phyloP scores from a whole-genome alignment of 2,797 vertebrate genomes.

The Acipenser transmontanus region DNA sequence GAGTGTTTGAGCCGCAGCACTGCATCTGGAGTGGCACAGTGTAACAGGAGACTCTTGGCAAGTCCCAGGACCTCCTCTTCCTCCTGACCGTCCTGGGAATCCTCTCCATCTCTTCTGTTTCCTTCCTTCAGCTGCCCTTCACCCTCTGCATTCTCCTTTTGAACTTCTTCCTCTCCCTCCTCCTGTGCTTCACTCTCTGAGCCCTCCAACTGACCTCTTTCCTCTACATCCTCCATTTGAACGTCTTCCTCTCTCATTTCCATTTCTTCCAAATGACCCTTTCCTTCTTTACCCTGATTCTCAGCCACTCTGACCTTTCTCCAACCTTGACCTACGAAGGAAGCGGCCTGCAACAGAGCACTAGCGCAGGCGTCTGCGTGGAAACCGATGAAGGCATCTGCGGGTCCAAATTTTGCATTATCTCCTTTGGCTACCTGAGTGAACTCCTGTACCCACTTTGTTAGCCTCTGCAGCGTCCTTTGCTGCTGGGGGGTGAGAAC shows the following conservation, averaged over 20 bases:
- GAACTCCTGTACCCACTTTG: slow-evolving; percentile 49
- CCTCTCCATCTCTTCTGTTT: background rate
- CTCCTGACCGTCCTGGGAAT: slow-evolving; percentile 1
- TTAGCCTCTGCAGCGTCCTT: slow-evolving; percentile 46
- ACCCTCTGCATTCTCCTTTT: background rate
- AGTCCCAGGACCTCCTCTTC: slow-evolving; percentile 38
- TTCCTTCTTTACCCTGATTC: background rate
- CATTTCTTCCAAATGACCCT: slow-evolving; percentile 1
- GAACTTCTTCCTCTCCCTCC: slow-evolving; percentile 17
- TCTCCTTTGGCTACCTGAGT: background rate
- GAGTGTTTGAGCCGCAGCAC: slow-evolving; percentile 59
- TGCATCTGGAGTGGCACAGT: slow-evolving; percentile 64
- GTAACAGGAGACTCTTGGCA: slow-evolving; percentile 54
- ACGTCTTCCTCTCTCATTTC: slow-evolving; percentile 4
- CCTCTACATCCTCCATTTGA: slow-evolving; percentile 13
- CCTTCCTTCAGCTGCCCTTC: background rate
- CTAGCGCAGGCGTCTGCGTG: slow-evolving; percentile 58
- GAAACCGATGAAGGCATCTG: slow-evolving; percentile 63
- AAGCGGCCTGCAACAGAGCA: slow-evolving; percentile 49
- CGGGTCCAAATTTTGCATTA: slow-evolving; percentile 32
- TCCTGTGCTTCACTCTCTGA: slow-evolving; percentile 4
- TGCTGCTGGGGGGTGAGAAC: slow-evolving; percentile 52
- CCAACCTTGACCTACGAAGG: slow-evolving; percentile 25
- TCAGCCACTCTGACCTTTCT: background rate
- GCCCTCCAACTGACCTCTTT: slow-evolving; percentile 8